Base-by-base conservation (phyloP, 2,113 vertebrate species). In the Tachuris rubrigastra region DNA sequence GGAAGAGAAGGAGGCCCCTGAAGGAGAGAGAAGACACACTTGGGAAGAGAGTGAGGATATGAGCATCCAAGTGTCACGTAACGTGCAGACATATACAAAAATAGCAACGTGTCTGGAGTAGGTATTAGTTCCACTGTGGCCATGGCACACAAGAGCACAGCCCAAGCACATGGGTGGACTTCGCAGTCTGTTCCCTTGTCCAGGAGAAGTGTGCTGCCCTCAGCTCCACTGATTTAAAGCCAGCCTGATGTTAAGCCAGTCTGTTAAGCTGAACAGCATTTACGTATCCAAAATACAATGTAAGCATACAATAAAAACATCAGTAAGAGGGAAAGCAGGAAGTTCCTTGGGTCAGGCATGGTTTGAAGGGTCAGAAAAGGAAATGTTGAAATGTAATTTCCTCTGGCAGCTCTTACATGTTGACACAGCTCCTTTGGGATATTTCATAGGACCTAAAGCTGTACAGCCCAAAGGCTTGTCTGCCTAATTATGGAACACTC, bases 301-400 rank as follows among this genome's bases (percentile, higher is more conserved):
- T 31, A 77, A 87, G 67, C 12, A 30, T 59, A 14, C 7, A 31
- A 23, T n/a, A 60, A 80, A 86, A 88, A 13, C 19, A 74, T 25
- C 19, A 42, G 27, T 31, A 49, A 84, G 52, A 83, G 63, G 59
- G 35, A 68, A 93, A 89, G 66, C 27, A 73, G 63, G 33, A 78
- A 19, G 15, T 86, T 59, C 50, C 24, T 80, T 67, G 35, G 25
- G 47, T 75, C 76, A 92, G 47, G 15, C 33, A 72, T 13, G 8
- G 37, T 79, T 90, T 88, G 82, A 90, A 87, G 65, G 35, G 47
- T 59, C 79, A 60, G 79, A 75, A 84, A 71, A 52, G 75, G 83
- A 90, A 90, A 90, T 87, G 68, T 44, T 83, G 66, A 91, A 92
- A 60, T 3, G 5, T 30, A 8, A 58, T 92, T 93, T 96, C 82